Conservation (phyloP, 2,113 vertebrate species). For the Noctilio leporinus region DNA sequence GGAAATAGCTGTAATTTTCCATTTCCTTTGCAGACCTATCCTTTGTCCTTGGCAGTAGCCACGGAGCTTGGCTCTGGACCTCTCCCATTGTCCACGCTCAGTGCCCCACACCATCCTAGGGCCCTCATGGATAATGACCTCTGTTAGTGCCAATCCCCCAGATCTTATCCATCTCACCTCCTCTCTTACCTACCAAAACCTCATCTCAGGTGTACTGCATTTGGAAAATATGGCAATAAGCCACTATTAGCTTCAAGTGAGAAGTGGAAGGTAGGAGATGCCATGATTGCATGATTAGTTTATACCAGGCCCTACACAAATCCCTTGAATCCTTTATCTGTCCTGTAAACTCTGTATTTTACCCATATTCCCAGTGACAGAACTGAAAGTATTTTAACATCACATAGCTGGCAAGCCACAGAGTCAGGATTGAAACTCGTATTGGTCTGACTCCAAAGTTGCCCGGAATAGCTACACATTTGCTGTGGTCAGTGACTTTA, state of each 20-base stretch:
- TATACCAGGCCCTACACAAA: too few relatives aligned
- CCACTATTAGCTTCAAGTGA: not conserved
- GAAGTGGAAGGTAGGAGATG: not conserved
- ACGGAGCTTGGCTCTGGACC: not conserved
- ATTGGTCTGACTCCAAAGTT: not conserved
- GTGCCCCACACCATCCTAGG: not conserved
- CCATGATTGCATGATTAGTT: not conserved
- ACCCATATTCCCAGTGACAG: not conserved
- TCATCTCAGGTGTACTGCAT: not conserved
- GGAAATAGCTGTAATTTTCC: not conserved
- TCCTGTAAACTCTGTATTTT: not conserved
- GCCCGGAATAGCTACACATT: not conserved
- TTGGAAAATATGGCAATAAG: not conserved
- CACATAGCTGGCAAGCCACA: not conserved
- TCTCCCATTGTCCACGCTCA: fast-evolving
- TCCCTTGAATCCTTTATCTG: not conserved
- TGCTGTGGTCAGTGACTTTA: not conserved
- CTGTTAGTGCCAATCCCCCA: not conserved
- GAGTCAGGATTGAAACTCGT: not conserved
- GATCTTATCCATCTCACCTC: not conserved
- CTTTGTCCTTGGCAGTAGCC: not conserved
- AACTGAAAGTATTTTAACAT: not conserved
- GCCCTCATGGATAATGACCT: fast-evolving
- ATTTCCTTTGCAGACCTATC: not conserved
- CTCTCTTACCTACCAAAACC: not conserved